A percentile compares a stretch with the other conserved stretches of the same genome.
Conservation (phyloP, 2,797 vertebrate genomes). For the Discoglossus pictus region DNA sequence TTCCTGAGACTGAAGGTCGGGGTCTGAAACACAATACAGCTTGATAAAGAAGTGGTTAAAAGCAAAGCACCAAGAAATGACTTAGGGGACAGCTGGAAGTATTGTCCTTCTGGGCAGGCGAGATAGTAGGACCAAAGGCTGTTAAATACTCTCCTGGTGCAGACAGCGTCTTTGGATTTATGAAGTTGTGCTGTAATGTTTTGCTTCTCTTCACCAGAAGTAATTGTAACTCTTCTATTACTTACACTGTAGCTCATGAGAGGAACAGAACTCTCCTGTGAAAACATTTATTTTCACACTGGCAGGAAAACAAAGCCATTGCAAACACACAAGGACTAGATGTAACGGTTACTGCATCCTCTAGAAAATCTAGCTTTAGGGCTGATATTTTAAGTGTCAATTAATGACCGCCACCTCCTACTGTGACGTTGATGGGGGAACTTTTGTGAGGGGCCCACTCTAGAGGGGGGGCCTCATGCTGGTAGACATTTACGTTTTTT, state of each 20-base stretch:
- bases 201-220: slow-evolving; percentile 16
- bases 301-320: neutral
- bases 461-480: too few species aligned
- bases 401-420: slow-evolving; percentile 5
- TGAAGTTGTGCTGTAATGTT: slow-evolving; percentile 14
- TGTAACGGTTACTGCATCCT: slow-evolving; percentile 6
- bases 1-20: too few species aligned
- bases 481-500: too few species aligned
- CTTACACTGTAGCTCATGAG: slow-evolving; percentile 20
- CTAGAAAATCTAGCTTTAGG: slow-evolving; percentile 17
- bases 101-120: slow-evolving; percentile 30
- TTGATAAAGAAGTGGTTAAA: slow-evolving; percentile 58
- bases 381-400: slow-evolving; percentile 15
- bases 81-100: slow-evolving; percentile 4
- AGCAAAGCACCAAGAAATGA: slow-evolving; percentile 55
- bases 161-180: slow-evolving; percentile 32
- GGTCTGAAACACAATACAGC: too few species aligned
- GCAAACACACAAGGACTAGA: slow-evolving; percentile 1
- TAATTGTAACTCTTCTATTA: slow-evolving; percentile 41
- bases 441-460: too few species aligned
- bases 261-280: slow-evolving; percentile 30
- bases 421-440: too few species aligned
- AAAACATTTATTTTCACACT: slow-evolving; percentile 27
- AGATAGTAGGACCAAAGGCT: slow-evolving; percentile 26
- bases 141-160: neutral